Base-by-base conservation (phyloP, 2,797 vertebrate genomes). In the Mionectes olivaceus region DNA sequence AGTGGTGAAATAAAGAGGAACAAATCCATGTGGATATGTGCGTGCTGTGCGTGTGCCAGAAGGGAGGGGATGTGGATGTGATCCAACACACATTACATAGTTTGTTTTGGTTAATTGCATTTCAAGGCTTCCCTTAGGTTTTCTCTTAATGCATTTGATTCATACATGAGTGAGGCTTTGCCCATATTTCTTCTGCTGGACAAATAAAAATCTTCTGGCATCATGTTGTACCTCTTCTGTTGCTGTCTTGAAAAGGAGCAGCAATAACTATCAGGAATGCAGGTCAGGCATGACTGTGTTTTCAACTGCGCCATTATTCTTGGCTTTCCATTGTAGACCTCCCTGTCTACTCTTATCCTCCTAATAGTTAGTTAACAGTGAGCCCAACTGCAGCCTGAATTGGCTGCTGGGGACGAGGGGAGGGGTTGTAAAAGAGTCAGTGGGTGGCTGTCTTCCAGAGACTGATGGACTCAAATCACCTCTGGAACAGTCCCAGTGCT, bases 371-470 rank as follows among this genome's bases (percentile, higher is more conserved):
- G 39, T 64, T 59, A 77, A 46, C 56, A 89, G 85, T 47, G 57
- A 81, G 60, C 70, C 50, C 74, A 56, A 57, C 55, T 94, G 83
- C 87, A 86, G 59, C 14, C 37, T 0, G 3, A 93, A 44, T n/a
- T 87, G 89, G 85, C 87, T 94, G 81, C 90, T 89, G 68, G 76
- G 73, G 60, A 35, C 0, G 2, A 93, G 91, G 59, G 83, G 79
- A 67, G 46, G 71, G 56, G 41, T 3, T 86, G 67, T 81, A 21
- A 52, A 86, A 75, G 80, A 81, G 83, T 93, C 86, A 90, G 77
- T 83, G 75, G 25, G 50, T 96, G 94, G 94, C 93, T 93, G 71
- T 93, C 81, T 64, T 86, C 95, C 96, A 96, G 92, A 68, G 86
- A 78, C 6, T 64, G 82, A 84, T 89, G 92, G 93, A 89, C 94